Conservation (phyloP, 2,113 vertebrate genomes). For the Cochlearius cochlearius region DNA sequence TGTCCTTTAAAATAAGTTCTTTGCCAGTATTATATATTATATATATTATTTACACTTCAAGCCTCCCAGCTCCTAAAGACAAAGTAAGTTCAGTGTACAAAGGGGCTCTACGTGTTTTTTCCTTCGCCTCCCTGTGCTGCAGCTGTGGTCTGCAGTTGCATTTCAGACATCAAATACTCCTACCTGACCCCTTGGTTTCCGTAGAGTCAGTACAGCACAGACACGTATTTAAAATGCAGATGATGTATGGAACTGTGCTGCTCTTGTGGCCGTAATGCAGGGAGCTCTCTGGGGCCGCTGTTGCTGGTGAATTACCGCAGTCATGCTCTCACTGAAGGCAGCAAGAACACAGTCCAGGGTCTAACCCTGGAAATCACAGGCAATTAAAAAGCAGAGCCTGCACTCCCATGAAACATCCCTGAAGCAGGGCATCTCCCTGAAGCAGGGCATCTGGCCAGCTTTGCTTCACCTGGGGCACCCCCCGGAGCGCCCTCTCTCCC, state of each 20-base stretch:
- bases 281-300: neutral
- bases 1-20: neutral
- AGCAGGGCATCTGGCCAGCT: neutral
- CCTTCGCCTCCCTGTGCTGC: neutral
- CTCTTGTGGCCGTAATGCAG: neutral
- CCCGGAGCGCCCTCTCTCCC: neutral
- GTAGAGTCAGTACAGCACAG: neutral
- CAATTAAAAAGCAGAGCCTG: neutral
- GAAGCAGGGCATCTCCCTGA: neutral
- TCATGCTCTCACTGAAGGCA: neutral
- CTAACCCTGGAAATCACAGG: neutral
- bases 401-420: neutral
- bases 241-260: neutral
- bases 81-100: neutral
- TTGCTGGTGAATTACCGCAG: neutral
- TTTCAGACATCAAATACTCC: neutral
- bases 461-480: neutral
- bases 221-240: neutral
- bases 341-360: neutral
- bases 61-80: neutral
- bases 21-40: neutral
- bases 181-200: neutral
- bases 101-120: neutral
- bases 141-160: neutral
- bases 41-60: neutral